Conservation (phyloP, 2,888 invertebrate genomes). For the Drosophila paracracens region DNA sequence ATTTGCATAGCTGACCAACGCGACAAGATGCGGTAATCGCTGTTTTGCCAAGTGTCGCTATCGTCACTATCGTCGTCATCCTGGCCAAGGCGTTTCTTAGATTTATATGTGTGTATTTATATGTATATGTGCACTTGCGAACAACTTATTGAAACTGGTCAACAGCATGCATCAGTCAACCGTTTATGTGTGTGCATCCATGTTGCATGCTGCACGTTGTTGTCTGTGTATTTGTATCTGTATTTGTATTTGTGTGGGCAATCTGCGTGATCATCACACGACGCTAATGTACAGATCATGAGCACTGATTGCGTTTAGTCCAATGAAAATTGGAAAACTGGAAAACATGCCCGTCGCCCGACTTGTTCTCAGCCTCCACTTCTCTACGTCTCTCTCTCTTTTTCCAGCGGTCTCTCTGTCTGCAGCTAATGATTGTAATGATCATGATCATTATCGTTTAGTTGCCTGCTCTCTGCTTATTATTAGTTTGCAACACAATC, state of each 20-base stretch:
- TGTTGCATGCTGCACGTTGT: conserved; percentile 11
- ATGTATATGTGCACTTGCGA: neutral
- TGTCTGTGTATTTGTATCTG: neutral
- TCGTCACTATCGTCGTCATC: neutral
- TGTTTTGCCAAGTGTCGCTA: conserved; percentile 34
- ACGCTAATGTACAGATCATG: conserved; percentile 82
- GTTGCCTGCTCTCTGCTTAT: conserved; percentile 50
- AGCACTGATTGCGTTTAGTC: conserved; percentile 77
- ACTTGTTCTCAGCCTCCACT: conserved; percentile 66
- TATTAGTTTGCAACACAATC: conserved; percentile 70
- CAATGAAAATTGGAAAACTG: conserved; percentile 78
- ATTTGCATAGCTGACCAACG: conserved; percentile 68
- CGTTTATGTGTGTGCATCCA: conserved; percentile 23
- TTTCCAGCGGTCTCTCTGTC: neutral
- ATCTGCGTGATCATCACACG: conserved; percentile 79
- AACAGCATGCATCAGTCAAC: conserved; percentile 57
- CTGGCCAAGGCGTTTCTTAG: conserved; percentile 40
- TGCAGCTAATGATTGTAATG: conserved; percentile 16
- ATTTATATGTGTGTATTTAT: conserved; percentile 35
- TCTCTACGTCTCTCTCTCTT: neutral
- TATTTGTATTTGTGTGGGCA: conserved; percentile 51
- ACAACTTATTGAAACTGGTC: conserved; percentile 49
- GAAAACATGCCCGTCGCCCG: conserved; percentile 50
- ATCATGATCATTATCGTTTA: conserved; percentile 40
- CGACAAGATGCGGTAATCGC: conserved; percentile 34